Base-by-base conservation (phyloP, 2,888 invertebrate genomes). In the Lycocerus yunnanus region DNA sequence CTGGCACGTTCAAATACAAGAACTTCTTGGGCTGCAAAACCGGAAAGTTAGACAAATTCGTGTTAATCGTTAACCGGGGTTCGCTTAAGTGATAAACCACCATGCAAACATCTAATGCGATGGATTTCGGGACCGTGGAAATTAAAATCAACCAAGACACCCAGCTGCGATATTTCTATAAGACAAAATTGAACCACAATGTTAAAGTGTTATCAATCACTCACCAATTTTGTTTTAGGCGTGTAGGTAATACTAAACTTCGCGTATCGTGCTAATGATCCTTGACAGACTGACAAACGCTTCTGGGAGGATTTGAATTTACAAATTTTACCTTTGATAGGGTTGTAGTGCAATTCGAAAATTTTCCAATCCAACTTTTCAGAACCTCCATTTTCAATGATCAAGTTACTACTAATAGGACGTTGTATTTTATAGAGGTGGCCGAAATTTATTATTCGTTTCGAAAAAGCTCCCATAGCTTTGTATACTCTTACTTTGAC, bases 1-100 rank as follows among this genome's bases (percentile, higher is more conserved):
- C 84, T 80, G 11, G 84, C 74, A 24, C 20, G 6, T 83, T 85
- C 1, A 85, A 79, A 75, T 84, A 85, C 6, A 85, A 77, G 11
- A 85, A 69, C 84, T 80, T 69, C 81, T 70, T 5, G 85, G 84
- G 69, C 82, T 84, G n/a, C 11, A 86, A 73, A 58, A 85, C 81
- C 0, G 85, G 83, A n/a, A 77, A 78, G 20, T 80, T 69, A 1
- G 83, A 78, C 15, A 80, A 78, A 8, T 77, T 76, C 0, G 84
- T 82, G 69, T 83, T 82, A 11, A 87, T 78, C 1, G 72, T 69
- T 10, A 85, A 78, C 58, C 83, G 73, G 24, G 82, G 81, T 71
- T 82, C 72, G 3, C 80, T 72, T 18, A 85, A 78, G 76, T 84
- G 82, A 73, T 83, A 86, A 0, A 80, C 81, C 1, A 87, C 79